Base-by-base conservation (phyloP, 64 coral and sea anemone genomes). In the Pocillopora damicornis region DNA sequence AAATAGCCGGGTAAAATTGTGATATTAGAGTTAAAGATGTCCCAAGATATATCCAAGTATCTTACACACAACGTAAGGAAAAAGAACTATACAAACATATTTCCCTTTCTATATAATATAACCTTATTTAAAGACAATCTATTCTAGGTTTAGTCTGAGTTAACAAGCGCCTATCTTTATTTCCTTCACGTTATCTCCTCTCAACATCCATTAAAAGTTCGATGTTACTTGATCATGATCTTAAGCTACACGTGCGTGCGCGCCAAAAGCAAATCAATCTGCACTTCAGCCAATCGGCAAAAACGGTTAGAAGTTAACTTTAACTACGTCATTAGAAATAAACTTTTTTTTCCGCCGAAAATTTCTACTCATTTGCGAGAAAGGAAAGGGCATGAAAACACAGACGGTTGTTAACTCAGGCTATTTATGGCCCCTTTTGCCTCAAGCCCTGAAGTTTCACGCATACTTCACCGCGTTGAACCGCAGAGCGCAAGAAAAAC, bases 91-190 rank as follows among this genome's bases (percentile, higher is more conserved):
- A 84, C 81, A 84, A 84, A 84, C 64, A 84, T 84, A 84, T 72
- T 84, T 84, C 64, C 81, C 81, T 84, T 84, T 84, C 81, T 84
- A 85, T 85, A 85, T 83, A 83, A 83, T 85, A 85, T 85, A 83
- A 83, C 81, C 81, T 85, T 85, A 85, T 56, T 85, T 71, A 85
- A 66, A 85, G 81, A 72, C 81, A 85, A 20, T 85, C 81, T 85
- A 85, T 72, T 71, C 67, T 71, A 71, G 20, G 67, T 23, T 71
- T n/a, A 23, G 67, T 23, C 67, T 23, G 22, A 71, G 67, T 1
- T 25, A 71, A 71, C 67, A 71, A 23, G 11, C 67, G 11, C 25
- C 64, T 71, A 18, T 69, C 67, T 71, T n/a, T 11, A 23, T 11
- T 11, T 11, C 20, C 5, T 71, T 1, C 22, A 25, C 25, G n/a